Evolutionary conservation across 1,140 invertebrate genomes (phyloP), one percentile per base, ranked within the genome.

Genomic region (Choristoneura fumiferana): DNA sequence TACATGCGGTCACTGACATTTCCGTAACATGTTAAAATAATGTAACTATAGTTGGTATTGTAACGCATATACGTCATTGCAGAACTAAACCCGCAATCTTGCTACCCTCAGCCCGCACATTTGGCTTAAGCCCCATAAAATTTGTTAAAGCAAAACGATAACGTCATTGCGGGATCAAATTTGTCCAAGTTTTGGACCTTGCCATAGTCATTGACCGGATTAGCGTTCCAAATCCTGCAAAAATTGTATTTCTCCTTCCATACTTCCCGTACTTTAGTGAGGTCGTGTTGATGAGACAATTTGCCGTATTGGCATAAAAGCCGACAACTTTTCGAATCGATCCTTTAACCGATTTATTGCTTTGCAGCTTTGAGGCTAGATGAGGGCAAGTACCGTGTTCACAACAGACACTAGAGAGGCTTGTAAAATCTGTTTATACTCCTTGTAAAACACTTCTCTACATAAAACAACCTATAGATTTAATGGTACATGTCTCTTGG

Each of bases 1-100:
- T 78, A 78, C 76, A 67, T 71, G 69, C 76, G 76, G 79, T 82
- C 77, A 79, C 69, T 78, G 76, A 74, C 78, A 72, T 81, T 69
- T 77, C 75, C 67, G 70, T 65, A 65, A 69, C 66, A 67, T 64
- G 67, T 71, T 71, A 56, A 67, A 69, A 70, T 68, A 65, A 8
- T 5, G 43, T 49, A 22, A 9, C 43, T 49, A n/a, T n/a, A 49
- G 43, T 49, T 54, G 33, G 13, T 36, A 54, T 54, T 36, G 15
- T 10, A 10, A 54, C 15, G 29, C 9, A 3, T 15, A 54, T 54
- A 12, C 12, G 29, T 6, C n/a, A 35, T 34, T 35, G 22, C 22
- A 35, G 12, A 45, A 45, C 22, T 29, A 29, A 29, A 29, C 6
- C n/a, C 18, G 18, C 18, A 22, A 29, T 49, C 10, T 29, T 8